Evolutionary conservation across 1,140 invertebrate species (phyloP), one percentile per base, ranked within the genome.

Genomic region (Anastrepha ludens): DNA sequence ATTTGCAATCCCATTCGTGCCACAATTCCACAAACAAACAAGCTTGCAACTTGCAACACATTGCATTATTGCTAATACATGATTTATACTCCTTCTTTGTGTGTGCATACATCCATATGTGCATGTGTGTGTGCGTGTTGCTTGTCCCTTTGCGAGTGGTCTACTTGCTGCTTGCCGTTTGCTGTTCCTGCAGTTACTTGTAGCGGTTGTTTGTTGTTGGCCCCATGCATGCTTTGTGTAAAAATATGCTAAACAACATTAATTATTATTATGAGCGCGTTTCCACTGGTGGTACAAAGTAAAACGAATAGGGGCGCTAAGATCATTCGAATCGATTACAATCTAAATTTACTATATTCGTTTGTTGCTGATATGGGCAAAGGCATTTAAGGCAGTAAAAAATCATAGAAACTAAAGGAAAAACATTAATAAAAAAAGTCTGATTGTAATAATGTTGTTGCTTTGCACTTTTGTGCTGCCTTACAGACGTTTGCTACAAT

Each of bases 221-320:
- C 74, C 74, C 47, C 74, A 81, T 81, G 74, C 74, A 81, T 81
- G 74, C 74, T 20, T 29, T 20, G 44, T 81, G 41, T 81, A 81
- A 81, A 81, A 81, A 81, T 81, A 81, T 81, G 74, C 74, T 81
- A 81, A 81, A 81, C 74, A 81, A 81, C 74, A 81, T 58, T 81
- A 81, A 81, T 81, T 81, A 81, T 81, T 81, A 81, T 81, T 81
- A 81, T 81, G 74, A 47, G 74, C 74, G 74, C 74, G 74, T 81
- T 81, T 55, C 2, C 47, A 86, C 62, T 60, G 29, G 55, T 86
- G 50, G 55, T 86, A 20, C 41, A 86, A 60, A 44, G 58, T 62
- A 60, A 86, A 86, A 44, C 41, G 55, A 60, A 62, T 86, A 86
- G 85, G 85, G 60, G 55, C 85, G 85, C 55, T 60, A 86, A 86